These are phyloP conservation scores for Leptobrachium ailaonicum DNA, from an alignment of 2,113 vertebrate genomes.

Conservation along the genomic window DNA sequence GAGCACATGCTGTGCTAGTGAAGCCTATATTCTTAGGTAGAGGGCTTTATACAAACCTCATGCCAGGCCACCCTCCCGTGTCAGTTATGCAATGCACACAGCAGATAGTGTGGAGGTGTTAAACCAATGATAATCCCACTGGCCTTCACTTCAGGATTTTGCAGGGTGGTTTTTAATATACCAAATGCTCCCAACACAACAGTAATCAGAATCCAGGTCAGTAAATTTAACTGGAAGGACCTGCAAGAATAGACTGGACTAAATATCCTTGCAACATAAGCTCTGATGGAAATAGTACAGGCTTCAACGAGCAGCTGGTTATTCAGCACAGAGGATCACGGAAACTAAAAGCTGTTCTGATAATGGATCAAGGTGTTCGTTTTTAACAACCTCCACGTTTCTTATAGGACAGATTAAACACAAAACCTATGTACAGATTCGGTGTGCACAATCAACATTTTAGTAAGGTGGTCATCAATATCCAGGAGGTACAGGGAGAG, in stretches of 20 bases:
- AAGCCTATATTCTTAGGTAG: background rate
- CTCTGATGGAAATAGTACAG: background rate
- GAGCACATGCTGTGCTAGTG: constrained; percentile 1
- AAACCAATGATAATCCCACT: constrained; percentile 11
- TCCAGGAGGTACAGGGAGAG: too few relatives aligned
- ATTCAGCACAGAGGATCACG: too few relatives aligned
- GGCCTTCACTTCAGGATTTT: background rate
- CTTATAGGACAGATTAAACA: too few relatives aligned
- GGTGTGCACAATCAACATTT: too few relatives aligned
- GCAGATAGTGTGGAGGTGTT: constrained; percentile 8
- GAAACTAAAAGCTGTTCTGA: too few relatives aligned
- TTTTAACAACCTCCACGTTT: too few relatives aligned
- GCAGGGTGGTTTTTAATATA: constrained; percentile 16
- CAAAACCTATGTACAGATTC: too few relatives aligned
- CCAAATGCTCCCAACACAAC: background rate
- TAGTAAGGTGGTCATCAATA: too few relatives aligned
- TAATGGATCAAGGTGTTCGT: too few relatives aligned
- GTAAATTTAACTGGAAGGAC: constrained; percentile 12
- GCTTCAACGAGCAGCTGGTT: too few relatives aligned
- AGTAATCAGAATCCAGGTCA: constrained; percentile 11
- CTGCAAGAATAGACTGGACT: constrained; percentile 16
- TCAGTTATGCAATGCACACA: constrained; percentile 9
- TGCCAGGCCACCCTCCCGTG: constrained; percentile 8
- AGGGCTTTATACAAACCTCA: constrained; percentile 9
- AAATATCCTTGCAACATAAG: constrained; percentile 14